Percentiles rank a stretch among this genome's conserved stretches.
phyloP scores from a whole-genome alignment of 1,140 invertebrate species.

The Coboldia fuscipes region DNA sequence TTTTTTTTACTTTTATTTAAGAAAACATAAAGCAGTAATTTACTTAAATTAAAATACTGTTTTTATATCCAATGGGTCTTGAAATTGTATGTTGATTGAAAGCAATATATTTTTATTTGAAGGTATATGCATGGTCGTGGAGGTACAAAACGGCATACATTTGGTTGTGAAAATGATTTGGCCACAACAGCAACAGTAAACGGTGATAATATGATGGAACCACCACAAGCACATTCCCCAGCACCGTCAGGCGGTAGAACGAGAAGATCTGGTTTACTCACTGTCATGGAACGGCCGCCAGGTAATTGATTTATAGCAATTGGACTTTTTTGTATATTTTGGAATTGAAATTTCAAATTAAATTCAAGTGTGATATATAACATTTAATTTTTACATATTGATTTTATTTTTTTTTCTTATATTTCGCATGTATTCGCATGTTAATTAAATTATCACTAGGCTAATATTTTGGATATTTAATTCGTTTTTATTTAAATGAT shows the following conservation, averaged over 20 bases:
- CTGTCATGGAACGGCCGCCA: constrained; percentile 67
- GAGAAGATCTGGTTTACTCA: constrained; percentile 52
- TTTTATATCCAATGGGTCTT: background rate
- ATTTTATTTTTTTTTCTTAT: constrained; percentile 6
- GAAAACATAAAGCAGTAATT: background rate
- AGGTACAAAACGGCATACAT: constrained; percentile 37
- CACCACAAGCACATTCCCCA: constrained; percentile 17
- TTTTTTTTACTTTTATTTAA: background rate
- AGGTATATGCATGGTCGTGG: constrained; percentile 57
- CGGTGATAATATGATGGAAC: constrained; percentile 15
- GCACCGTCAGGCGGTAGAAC: constrained; percentile 32
- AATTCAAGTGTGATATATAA: constrained; percentile 4
- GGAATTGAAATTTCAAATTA: background rate
- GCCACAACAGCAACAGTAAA: constrained; percentile 21
- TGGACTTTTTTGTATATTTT: constrained; percentile 10
- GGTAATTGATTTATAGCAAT: constrained; percentile 30
- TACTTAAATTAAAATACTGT: background rate
- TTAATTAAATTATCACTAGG: background rate
- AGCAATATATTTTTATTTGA: constrained; percentile 1
- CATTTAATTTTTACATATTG: constrained; percentile 2
- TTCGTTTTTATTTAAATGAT: background rate
- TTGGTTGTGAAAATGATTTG: constrained; percentile 19
- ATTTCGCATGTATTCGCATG: background rate
- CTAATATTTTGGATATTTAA: background rate
- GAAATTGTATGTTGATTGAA: background rate